Evolutionary conservation across 2,888 invertebrate species (phyloP).

Genomic region (Mesopsocus fuscifrons): DNA sequence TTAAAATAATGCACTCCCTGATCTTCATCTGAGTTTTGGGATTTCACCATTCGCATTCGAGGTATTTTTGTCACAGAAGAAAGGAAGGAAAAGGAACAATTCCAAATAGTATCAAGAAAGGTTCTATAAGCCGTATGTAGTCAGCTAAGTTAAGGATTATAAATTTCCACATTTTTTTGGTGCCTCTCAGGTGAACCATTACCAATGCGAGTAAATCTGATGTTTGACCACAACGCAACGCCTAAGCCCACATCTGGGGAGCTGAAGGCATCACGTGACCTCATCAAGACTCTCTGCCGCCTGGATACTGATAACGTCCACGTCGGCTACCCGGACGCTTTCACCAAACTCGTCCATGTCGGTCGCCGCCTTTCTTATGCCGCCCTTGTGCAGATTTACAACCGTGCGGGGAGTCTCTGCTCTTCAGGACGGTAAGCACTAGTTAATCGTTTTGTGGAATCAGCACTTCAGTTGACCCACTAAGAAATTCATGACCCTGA

Average conservation of each 20-base stretch:
- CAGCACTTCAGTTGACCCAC: no score
- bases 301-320: conserved; percentile 37
- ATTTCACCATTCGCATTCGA: no score
- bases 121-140: no score
- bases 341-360: conserved; percentile 45
- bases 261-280: conserved; percentile 45
- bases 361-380: conserved; percentile 45
- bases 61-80: no score
- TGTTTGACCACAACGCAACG: conserved; percentile 52
- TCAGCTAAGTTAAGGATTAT: no score
- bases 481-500: no score
- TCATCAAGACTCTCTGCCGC: conserved; percentile 47
- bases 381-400: conserved; percentile 42
- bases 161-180: no score
- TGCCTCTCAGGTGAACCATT: background rate
- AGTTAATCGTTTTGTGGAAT: background rate
- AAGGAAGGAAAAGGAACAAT: no score
- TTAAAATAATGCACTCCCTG: no score
- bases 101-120: no score
- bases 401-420: conserved; percentile 44
- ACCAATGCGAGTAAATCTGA: conserved; percentile 35
- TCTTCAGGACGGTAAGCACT: conserved; percentile 43
- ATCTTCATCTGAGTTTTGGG: no score
- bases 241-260: conserved; percentile 49
- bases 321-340: conserved; percentile 38